Conservation (phyloP, 2,797 vertebrate genomes). For the Parambassis ranga region DNA sequence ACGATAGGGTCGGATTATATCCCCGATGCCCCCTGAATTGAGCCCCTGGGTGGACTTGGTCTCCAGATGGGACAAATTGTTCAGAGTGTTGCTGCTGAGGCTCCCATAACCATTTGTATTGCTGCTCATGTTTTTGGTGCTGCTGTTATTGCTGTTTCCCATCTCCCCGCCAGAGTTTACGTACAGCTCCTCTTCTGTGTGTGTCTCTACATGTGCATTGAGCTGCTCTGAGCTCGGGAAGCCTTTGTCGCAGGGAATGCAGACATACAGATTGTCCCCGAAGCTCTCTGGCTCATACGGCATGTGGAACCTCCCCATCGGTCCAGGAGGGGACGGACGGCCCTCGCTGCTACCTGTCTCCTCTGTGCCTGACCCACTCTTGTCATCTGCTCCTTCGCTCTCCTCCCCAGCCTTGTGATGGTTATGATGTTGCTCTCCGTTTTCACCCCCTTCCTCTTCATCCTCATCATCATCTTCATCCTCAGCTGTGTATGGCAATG, state of each 20-base stretch:
- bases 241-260: constrained; percentile 98
- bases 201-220: constrained; percentile 97
- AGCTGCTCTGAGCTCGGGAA: constrained; percentile 99
- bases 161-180: constrained; percentile 79
- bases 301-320: constrained; percentile 91
- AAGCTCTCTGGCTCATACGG: constrained; percentile 96
- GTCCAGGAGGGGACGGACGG: constrained; percentile 85
- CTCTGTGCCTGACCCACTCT: constrained; percentile 94
- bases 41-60: constrained; percentile 82
- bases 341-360: constrained; percentile 97
- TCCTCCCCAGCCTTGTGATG: constrained; percentile 79
- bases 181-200: constrained; percentile 96
- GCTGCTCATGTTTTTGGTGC: constrained; percentile 67
- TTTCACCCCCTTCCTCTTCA: constrained; percentile 85
- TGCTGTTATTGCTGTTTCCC: constrained; percentile 77
- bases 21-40: constrained; percentile 80
- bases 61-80: constrained; percentile 78
- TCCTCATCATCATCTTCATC: constrained; percentile 92
- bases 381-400: constrained; percentile 85
- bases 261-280: constrained; percentile 98
- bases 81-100: constrained; percentile 77
- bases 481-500: constrained; percentile 79
- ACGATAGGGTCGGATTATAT: constrained; percentile 95
- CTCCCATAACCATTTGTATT: constrained; percentile 73
- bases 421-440: constrained; percentile 76